These are phyloP conservation scores for Natator depressus DNA, from an alignment of 2,113 vertebrate species.

Conservation along the genomic window DNA sequence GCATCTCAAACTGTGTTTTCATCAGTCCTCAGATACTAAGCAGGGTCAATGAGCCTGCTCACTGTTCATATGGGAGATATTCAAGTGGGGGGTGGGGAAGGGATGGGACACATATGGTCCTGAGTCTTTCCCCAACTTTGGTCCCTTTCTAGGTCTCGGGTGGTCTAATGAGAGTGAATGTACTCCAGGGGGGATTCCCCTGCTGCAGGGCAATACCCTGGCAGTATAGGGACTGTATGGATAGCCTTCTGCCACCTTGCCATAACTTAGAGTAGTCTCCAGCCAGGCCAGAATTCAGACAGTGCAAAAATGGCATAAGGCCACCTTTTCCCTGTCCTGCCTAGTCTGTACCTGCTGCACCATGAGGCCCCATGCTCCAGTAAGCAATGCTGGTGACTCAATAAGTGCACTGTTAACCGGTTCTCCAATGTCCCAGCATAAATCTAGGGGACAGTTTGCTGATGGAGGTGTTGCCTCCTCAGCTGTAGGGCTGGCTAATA, in stretches of 20 bases:
- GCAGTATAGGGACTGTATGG: not conserved
- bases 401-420: not conserved
- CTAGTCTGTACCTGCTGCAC: not conserved
- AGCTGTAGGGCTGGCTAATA: not conserved
- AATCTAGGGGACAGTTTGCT: not conserved
- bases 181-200: not conserved
- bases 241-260: not conserved
- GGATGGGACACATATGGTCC: not conserved
- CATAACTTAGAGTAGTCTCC: not conserved
- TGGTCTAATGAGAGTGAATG: not conserved
- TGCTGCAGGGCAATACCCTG: not conserved
- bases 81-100: not conserved
- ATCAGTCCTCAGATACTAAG: not conserved
- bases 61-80: fast-evolving
- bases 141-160: not conserved
- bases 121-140: not conserved
- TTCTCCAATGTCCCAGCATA: not conserved
- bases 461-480: not conserved
- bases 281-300: not conserved
- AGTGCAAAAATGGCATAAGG: not conserved
- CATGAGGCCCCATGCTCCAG: not conserved
- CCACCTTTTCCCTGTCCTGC: not conserved
- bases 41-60: not conserved
- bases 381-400: not conserved
- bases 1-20: fast-evolving